phyloP scores from a whole-genome alignment of 2,888 invertebrate species.

The Ecdyonurus torrentis region DNA sequence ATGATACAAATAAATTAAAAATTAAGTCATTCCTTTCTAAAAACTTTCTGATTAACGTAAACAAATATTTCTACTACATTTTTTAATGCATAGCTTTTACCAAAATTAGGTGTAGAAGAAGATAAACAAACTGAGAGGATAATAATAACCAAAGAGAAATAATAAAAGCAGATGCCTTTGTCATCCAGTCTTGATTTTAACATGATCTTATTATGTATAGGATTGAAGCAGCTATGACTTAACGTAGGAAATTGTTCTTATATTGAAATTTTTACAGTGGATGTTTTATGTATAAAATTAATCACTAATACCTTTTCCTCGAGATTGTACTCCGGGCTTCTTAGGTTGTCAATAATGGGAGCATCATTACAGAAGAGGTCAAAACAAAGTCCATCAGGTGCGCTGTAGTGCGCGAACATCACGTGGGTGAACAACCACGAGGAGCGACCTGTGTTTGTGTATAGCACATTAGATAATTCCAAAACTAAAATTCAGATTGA shows the following conservation, averaged over 20 bases:
- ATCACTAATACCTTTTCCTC: constrained; percentile 38
- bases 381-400: constrained; percentile 38
- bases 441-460: constrained; percentile 19
- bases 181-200: no score
- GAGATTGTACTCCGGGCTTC: constrained; percentile 64
- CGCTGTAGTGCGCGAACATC: constrained; percentile 28
- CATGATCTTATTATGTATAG: no score
- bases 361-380: constrained; percentile 32
- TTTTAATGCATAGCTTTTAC: no score
- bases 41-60: no score
- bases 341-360: constrained; percentile 32
- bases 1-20: not conserved
- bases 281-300: no score
- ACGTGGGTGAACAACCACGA: constrained; percentile 35
- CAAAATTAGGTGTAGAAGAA: no score
- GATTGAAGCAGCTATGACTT: no score
- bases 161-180: not conserved
- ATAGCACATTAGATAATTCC: not conserved
- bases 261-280: no score
- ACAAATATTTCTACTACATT: no score
- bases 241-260: no score
- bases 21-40: no score
- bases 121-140: not conserved
- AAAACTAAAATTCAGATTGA: not conserved
- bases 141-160: not conserved